Evolutionary conservation across 1,140 invertebrate genomes (phyloP).

Genomic region (Listronotus bonariensis): DNA sequence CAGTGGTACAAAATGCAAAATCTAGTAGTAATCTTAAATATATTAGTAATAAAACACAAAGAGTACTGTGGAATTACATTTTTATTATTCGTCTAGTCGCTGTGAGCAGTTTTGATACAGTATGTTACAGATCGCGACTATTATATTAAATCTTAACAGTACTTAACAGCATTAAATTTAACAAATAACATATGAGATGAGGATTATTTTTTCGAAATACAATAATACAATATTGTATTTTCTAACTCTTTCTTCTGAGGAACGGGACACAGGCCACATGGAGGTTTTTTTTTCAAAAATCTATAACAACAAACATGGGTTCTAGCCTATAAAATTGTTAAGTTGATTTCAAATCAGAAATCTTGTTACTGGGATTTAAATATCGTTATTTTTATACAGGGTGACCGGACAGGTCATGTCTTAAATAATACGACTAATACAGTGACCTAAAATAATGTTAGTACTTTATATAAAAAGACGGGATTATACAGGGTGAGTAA

Average conservation of each 20-base stretch:
- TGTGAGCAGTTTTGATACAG: constrained; percentile 57
- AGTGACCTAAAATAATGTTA: too few relatives aligned
- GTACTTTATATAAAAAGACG: too few relatives aligned
- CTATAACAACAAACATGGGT: constrained; percentile 43
- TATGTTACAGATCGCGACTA: constrained; percentile 55
- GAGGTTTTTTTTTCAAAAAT: constrained; percentile 35
- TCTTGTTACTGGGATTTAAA: too few relatives aligned
- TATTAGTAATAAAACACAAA: neutral
- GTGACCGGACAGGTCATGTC: too few relatives aligned
- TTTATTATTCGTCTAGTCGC: constrained; percentile 57
- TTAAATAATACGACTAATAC: too few relatives aligned
- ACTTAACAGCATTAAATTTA: constrained; percentile 58
- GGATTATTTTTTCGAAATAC: constrained; percentile 49
- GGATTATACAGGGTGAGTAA: too few relatives aligned
- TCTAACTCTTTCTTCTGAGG: constrained; percentile 22
- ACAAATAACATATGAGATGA: constrained; percentile 59
- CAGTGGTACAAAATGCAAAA: too few relatives aligned
- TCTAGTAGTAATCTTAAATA: too few relatives aligned
- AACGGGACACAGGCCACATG: constrained; percentile 27
- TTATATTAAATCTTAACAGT: constrained; percentile 55
- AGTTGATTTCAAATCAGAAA: too few relatives aligned
- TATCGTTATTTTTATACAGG: too few relatives aligned
- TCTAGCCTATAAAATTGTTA: constrained; percentile 11
- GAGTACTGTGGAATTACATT: constrained; percentile 53
- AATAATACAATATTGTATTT: constrained; percentile 44